Evolutionary conservation across 2,113 vertebrate species (phyloP).

Genomic region (Callocephalon fimbriatum): DNA sequence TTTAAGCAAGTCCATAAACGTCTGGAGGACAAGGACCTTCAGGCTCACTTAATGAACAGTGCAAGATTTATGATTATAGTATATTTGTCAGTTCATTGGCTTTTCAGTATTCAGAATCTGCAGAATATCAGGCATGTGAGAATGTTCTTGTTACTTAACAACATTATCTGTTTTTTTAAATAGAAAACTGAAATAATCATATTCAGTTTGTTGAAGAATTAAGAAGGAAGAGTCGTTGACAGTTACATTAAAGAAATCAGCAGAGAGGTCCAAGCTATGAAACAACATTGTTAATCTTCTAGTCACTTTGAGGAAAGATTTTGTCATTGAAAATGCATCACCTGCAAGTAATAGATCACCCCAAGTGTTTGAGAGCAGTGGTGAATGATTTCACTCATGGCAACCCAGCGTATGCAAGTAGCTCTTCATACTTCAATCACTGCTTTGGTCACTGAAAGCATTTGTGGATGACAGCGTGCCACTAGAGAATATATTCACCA

Average conservation of each 20-base stretch:
- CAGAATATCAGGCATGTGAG: not conserved
- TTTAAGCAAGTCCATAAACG: not conserved
- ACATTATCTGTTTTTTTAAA: not conserved
- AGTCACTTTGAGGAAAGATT: not conserved
- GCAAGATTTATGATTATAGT: not conserved
- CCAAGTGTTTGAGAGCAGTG: not conserved
- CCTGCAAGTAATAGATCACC: not conserved
- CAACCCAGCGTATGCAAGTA: not conserved
- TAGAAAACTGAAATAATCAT: not conserved
- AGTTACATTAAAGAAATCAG: not conserved
- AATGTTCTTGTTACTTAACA: not conserved
- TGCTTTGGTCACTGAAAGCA: slow-evolving; percentile 28
- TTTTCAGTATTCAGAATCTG: not conserved
- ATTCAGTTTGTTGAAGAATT: not conserved
- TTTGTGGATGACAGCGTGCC: not conserved
- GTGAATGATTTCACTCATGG: not conserved
- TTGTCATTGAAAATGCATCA: slow-evolving; percentile 7
- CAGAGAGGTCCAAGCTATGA: not conserved
- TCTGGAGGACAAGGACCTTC: not conserved
- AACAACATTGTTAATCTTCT: not conserved
- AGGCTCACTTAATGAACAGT: not conserved
- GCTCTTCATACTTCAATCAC: not conserved
- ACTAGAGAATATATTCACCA: slow-evolving; percentile 14
- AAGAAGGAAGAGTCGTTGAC: not conserved
- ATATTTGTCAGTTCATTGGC: not conserved